A percentile compares a stretch with the other conserved stretches of the same genome.
Evolutionary conservation across 2,888 invertebrate species (phyloP).

Genomic region (Silvanus unidentatus): DNA sequence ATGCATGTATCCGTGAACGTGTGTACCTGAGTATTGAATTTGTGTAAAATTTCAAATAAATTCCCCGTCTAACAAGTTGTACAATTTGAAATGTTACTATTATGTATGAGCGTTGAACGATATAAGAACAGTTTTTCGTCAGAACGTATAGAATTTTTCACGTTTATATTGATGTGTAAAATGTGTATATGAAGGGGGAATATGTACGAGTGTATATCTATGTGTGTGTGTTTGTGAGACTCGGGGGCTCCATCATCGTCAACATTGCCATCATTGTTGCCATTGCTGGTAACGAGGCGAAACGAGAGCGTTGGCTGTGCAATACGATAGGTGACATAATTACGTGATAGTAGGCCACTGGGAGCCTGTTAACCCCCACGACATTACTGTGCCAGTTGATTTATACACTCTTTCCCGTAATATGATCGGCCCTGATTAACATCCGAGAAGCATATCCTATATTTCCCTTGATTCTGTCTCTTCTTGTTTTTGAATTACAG

Average conservation of each 20-base stretch:
- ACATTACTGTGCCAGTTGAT: constrained; percentile 32
- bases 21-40: too few relatives aligned
- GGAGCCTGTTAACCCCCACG: constrained; percentile 45
- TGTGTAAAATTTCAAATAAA: constrained; percentile 23
- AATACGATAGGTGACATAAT: constrained; percentile 46
- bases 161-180: background rate
- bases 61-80: constrained; percentile 20
- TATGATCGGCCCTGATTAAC: constrained; percentile 39
- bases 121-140: constrained; percentile 8
- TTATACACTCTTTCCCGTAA: constrained; percentile 40
- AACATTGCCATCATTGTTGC: constrained; percentile 7
- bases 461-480: background rate
- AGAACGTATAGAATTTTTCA: too few relatives aligned
- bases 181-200: background rate
- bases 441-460: constrained; percentile 23
- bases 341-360: constrained; percentile 46
- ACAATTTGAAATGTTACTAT: constrained; percentile 15
- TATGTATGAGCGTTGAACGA: background rate
- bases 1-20: too few relatives aligned
- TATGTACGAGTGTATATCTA: background rate
- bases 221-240: background rate
- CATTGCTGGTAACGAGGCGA: constrained; percentile 15
- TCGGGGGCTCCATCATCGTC: constrained; percentile 8
- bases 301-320: constrained; percentile 28
- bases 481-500: background rate